phyloP scores from a whole-genome alignment of 2,797 vertebrate genomes.

The Argentina silus region DNA sequence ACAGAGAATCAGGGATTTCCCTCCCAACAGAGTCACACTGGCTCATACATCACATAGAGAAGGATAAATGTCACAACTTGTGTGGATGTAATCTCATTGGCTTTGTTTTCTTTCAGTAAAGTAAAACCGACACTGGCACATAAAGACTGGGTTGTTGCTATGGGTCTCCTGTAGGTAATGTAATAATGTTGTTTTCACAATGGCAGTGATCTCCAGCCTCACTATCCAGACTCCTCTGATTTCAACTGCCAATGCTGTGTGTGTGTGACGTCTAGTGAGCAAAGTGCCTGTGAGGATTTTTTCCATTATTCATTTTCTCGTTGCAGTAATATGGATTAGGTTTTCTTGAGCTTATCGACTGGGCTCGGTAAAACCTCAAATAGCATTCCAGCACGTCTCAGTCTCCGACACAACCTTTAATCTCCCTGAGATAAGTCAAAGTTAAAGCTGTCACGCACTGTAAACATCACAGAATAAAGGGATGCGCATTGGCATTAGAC shows the following conservation, averaged over 20 bases:
- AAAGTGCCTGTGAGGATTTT: conserved; percentile 22
- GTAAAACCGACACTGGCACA: not conserved
- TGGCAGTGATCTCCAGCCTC: conserved; percentile 10
- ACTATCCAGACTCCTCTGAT: conserved; percentile 17
- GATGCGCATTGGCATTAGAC: conserved; percentile 16
- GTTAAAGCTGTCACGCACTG: conserved; percentile 37
- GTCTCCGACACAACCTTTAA: conserved; percentile 35
- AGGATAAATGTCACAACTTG: conserved; percentile 27
- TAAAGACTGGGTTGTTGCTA: not conserved
- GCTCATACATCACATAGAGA: not conserved
- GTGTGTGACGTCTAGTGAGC: conserved; percentile 9
- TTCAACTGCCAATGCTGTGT: conserved; percentile 3
- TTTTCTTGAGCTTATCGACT: conserved; percentile 33
- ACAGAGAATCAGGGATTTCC: conserved; percentile 8
- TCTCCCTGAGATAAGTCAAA: conserved; percentile 48
- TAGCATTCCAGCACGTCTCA: conserved; percentile 15
- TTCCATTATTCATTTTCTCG: conserved; percentile 28
- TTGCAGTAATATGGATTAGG: conserved; percentile 27
- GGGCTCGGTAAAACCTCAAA: conserved; percentile 25
- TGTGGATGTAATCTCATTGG: not conserved
- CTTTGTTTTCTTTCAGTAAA: conserved; percentile 23
- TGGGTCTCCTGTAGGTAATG: too few species aligned
- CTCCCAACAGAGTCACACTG: not conserved
- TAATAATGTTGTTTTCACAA: not conserved
- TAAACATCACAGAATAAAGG: conserved; percentile 46